phyloP scores from a whole-genome alignment of 2,113 vertebrate species.

The Lasiurus cinereus region DNA sequence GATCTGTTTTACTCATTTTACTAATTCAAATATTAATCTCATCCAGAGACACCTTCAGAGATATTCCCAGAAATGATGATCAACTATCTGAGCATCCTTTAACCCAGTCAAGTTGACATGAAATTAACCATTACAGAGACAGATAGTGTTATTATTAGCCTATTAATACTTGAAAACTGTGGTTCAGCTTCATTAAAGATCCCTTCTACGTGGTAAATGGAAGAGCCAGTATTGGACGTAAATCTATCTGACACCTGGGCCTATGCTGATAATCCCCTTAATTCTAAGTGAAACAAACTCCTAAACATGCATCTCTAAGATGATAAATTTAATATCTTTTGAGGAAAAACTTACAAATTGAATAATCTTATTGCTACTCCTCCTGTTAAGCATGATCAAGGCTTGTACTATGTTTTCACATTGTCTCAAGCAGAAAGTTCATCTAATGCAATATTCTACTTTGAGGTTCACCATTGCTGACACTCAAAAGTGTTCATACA shows the following conservation, averaged over 20 bases:
- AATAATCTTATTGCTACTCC: neutral
- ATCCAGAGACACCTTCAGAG: neutral
- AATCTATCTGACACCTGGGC: neutral
- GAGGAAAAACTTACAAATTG: conserved; percentile 25
- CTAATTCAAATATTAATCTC: neutral
- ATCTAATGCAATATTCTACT: conserved; percentile 72
- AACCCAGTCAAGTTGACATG: neutral
- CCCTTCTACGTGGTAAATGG: neutral
- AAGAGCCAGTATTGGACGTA: neutral
- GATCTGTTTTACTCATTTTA: conserved; percentile 19
- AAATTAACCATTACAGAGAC: neutral
- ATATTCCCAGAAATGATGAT: neutral
- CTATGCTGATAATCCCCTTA: neutral
- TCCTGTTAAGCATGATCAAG: conserved; percentile 37
- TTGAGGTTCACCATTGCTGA: conserved; percentile 57
- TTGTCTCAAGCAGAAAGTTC: conserved; percentile 62
- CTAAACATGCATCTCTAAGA: conserved; percentile 2
- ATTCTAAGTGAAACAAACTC: neutral
- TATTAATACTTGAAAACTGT: conserved; percentile 26
- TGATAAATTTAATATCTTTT: neutral
- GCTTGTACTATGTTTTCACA: conserved; percentile 33
- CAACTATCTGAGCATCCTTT: neutral
- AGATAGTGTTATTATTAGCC: neutral
- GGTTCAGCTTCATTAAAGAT: neutral
- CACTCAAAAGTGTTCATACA: conserved; percentile 57